Evolutionary conservation across 1,140 invertebrate species (phyloP), one percentile per base, ranked within the genome.

Genomic region (Oryctes rhinoceros): DNA sequence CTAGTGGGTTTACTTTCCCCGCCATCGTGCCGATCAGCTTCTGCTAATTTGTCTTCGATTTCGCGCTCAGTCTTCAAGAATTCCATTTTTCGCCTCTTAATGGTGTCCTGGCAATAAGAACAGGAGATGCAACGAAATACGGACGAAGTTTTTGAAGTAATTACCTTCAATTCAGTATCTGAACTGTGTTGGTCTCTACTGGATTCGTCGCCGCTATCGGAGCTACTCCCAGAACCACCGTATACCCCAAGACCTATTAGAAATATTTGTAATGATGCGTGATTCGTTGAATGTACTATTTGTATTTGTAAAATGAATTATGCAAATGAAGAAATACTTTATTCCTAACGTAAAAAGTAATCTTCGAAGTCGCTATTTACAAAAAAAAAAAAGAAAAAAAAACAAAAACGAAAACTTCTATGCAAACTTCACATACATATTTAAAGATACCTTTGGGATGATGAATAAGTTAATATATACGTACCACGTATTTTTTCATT

Each of bases 21-120:
- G n/a, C 79, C 81, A 10, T 71, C 79, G n/a, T 82, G 81, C 20
- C 81, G 79, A 48, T 85, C 83, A 3, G 83, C 84, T 65, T 84
- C 83, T 0, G 84, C 81, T 71, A 87, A 80, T 53, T 82, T 81
- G 39, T 83, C 82, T 80, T 86, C 85, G 53, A 87, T 87, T 47
- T 85, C 85, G 24, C 81, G 75, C 78, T 87, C 86, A 10, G 84
- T 85, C 53, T 85, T 86, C 20, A 79, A 78, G 79, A 87, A 87
- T 15, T 86, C 86, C 5, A 81, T 80, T 71, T 85, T 85, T 39
- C 82, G 81, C 53, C 83, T 82, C 65, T 80, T 83, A 18, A 87
- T 87, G 1, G 82, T 82, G 65, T 87, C 85, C 86, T 87, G 15
- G 80, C 11, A 80, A 67, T 75, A 24, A 10, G 15, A 37, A 30